phyloP scores from a whole-genome alignment of 2,113 vertebrate species.

The Cyprinus carpio region DNA sequence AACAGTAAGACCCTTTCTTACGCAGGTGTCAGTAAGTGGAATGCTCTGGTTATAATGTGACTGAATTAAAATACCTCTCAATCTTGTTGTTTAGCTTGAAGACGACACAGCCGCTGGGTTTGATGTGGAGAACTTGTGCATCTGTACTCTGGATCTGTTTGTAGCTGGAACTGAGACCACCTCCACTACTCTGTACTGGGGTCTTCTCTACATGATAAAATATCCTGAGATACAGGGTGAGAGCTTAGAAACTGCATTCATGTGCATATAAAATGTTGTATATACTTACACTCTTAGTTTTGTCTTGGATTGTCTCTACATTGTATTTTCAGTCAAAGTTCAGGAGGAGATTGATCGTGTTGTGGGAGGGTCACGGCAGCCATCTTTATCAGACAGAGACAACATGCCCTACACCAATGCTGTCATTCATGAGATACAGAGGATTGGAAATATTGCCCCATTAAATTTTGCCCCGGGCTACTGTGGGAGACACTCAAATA shows the following conservation, averaged over 20 bases:
- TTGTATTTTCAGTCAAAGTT: slow-evolving; percentile 56
- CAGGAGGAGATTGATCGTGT: slow-evolving; percentile 72
- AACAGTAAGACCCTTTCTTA: slow-evolving; percentile 67
- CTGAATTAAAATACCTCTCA: neutral
- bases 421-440: slow-evolving; percentile 81
- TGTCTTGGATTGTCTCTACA: neutral
- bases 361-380: slow-evolving; percentile 63
- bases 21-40: neutral
- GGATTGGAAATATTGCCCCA: slow-evolving; percentile 75
- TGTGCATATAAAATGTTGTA: no score
- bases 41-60: neutral
- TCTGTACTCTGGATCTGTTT: slow-evolving; percentile 74
- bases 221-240: slow-evolving; percentile 81
- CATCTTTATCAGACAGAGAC: slow-evolving; percentile 68
- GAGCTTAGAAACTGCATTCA: slow-evolving; percentile 13
- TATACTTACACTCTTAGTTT: no score
- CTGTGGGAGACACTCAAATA: slow-evolving; percentile 60
- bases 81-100: slow-evolving; percentile 37
- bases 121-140: slow-evolving; percentile 67
- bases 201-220: slow-evolving; percentile 76
- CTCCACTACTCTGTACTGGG: slow-evolving; percentile 79
- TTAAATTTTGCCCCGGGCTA: slow-evolving; percentile 62
- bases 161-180: slow-evolving; percentile 82
- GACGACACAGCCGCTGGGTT: slow-evolving; percentile 61
- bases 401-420: slow-evolving; percentile 80